Evolutionary conservation across 2,797 vertebrate species (phyloP).

Genomic region (Pangasius sanitwongsei): DNA sequence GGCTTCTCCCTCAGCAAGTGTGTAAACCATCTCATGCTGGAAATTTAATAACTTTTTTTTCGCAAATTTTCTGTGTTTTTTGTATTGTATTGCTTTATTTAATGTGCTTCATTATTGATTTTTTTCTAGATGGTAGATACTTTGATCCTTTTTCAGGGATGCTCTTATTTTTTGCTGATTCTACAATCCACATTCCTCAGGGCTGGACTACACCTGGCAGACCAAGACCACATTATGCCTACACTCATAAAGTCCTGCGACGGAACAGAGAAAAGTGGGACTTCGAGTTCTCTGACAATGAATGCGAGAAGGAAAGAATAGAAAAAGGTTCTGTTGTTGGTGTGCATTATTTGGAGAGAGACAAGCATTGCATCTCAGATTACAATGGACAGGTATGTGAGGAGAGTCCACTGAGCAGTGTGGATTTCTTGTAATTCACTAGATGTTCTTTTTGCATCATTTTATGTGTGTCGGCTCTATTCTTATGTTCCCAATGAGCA

Average conservation of each 20-base stretch:
- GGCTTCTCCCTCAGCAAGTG: not conserved
- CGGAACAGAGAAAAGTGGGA: constrained; percentile 56
- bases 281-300: constrained; percentile 69
- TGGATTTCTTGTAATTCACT: not conserved
- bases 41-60: not conserved
- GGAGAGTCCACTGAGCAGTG: not conserved
- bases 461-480: not conserved
- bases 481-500: not conserved
- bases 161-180: constrained; percentile 55
- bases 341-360: constrained; percentile 22
- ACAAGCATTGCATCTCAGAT: constrained; percentile 16
- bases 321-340: constrained; percentile 56
- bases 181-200: constrained; percentile 59
- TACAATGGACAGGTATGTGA: constrained; percentile 42
- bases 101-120: not conserved
- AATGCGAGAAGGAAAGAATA: constrained; percentile 61
- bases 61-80: too few species aligned
- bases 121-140: constrained; percentile 9
- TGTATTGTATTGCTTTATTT: not conserved
- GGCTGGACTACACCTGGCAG: constrained; percentile 55
- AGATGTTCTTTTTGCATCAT: not conserved
- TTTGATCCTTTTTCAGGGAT: not conserved
- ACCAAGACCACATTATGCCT: constrained; percentile 67
- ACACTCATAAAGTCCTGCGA: constrained; percentile 64
- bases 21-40: not conserved